A percentile compares a stretch with the other conserved stretches of the same genome.
phyloP scores from a whole-genome alignment of 92 coral and sea anemone genomes.

The Siderastrea radians region DNA sequence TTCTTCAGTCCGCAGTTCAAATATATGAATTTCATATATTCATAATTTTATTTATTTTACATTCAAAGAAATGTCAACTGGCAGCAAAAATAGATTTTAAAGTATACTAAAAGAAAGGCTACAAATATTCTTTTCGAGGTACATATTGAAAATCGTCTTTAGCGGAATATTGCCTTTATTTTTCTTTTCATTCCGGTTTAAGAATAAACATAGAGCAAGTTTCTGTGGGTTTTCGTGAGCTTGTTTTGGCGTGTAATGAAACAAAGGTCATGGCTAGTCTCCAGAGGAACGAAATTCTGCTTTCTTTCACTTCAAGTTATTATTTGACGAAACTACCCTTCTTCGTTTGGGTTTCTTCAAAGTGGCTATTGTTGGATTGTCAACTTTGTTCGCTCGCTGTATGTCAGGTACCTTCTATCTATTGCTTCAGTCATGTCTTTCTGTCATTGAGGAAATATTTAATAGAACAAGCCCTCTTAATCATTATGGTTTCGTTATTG shows the following conservation, averaged over 20 bases:
- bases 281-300: no score
- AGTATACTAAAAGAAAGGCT: neutral
- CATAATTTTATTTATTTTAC: neutral
- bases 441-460: neutral
- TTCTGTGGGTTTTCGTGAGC: neutral
- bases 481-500: neutral
- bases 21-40: no score
- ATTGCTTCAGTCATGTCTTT: neutral
- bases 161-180: neutral
- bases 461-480: constrained; percentile 18
- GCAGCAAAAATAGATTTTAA: neutral
- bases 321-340: neutral
- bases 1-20: no score
- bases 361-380: neutral
- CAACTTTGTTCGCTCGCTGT: neutral
- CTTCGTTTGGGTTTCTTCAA: no score
- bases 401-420: neutral
- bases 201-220: neutral
- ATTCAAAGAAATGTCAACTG: neutral
- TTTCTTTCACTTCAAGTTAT: neutral
- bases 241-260: neutral
- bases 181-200: constrained; percentile 14
- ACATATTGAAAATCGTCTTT: neutral
- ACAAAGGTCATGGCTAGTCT: neutral
- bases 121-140: neutral